Conservation (phyloP, 2,797 vertebrate genomes). For the Brachyalestes nurse region DNA sequence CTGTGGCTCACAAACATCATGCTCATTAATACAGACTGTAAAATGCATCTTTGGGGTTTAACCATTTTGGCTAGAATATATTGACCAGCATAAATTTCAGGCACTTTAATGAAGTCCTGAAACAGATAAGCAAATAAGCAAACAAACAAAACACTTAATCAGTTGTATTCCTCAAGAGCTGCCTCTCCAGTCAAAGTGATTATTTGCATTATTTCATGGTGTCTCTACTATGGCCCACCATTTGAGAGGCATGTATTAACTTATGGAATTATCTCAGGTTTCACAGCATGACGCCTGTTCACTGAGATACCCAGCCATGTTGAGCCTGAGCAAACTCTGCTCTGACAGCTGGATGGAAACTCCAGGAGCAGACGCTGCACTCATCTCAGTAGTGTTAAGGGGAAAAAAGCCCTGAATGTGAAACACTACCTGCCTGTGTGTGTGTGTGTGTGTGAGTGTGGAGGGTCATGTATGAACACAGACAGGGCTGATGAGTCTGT, state of each 20-base stretch:
- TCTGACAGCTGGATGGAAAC: conserved; percentile 31
- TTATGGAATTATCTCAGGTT: conserved; percentile 22
- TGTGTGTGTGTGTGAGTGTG: conserved; percentile 6
- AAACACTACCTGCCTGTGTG: conserved; percentile 37
- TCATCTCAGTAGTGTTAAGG: conserved; percentile 18
- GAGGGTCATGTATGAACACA: conserved; percentile 22
- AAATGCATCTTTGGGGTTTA: neutral
- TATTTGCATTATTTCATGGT: conserved; percentile 1
- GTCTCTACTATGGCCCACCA: neutral
- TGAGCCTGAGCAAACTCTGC: conserved; percentile 17
- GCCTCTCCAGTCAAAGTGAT: neutral
- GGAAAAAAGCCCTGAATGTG: conserved; percentile 24
- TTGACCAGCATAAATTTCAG: no score
- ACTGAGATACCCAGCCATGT: conserved; percentile 5
- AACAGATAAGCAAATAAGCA: neutral
- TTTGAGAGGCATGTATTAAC: neutral
- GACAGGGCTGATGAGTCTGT: conserved; percentile 22
- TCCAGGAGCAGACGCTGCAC: conserved; percentile 23
- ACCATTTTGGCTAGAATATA: neutral
- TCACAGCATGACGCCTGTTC: conserved; percentile 16
- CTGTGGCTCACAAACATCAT: neutral
- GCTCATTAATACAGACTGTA: neutral
- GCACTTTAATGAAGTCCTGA: neutral
- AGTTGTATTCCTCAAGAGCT: conserved; percentile 2
- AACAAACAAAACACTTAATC: conserved; percentile 8